Percentiles rank a stretch among this genome's conserved stretches.
phyloP scores from a whole-genome alignment of 2,113 vertebrate genomes.

The Notiomystis cincta region DNA sequence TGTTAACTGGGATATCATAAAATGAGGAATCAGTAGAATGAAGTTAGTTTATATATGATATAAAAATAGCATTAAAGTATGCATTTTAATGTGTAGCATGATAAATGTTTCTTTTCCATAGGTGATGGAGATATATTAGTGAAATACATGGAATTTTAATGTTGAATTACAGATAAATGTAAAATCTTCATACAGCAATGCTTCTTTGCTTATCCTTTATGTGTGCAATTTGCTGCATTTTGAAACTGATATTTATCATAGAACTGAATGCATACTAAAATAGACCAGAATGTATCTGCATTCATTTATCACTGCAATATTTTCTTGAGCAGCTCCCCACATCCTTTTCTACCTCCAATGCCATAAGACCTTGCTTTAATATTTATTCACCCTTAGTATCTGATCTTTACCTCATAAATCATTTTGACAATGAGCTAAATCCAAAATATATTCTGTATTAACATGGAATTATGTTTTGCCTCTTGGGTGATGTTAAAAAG shows the following conservation, averaged over 20 bases:
- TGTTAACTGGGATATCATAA: neutral
- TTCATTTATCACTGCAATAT: neutral
- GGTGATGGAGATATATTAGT: neutral
- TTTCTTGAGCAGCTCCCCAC: neutral
- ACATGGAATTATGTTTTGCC: neutral
- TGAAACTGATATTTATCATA: neutral
- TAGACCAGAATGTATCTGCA: neutral
- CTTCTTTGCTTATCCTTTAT: conserved; percentile 26
- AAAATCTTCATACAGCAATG: accelerated
- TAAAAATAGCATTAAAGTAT: neutral
- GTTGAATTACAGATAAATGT: neutral
- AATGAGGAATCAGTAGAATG: neutral
- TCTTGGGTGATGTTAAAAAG: neutral
- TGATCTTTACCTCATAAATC: neutral
- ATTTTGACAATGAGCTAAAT: neutral
- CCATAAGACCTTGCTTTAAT: neutral
- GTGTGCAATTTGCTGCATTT: conserved; percentile 14
- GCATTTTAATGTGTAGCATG: neutral
- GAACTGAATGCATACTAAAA: neutral
- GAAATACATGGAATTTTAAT: neutral
- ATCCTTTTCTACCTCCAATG: neutral
- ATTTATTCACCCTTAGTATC: neutral
- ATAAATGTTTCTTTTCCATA: neutral
- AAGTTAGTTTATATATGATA: neutral
- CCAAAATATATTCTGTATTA: neutral